Conservation (phyloP, 2,888 invertebrate species). For the Xestobium rufovillosum region DNA sequence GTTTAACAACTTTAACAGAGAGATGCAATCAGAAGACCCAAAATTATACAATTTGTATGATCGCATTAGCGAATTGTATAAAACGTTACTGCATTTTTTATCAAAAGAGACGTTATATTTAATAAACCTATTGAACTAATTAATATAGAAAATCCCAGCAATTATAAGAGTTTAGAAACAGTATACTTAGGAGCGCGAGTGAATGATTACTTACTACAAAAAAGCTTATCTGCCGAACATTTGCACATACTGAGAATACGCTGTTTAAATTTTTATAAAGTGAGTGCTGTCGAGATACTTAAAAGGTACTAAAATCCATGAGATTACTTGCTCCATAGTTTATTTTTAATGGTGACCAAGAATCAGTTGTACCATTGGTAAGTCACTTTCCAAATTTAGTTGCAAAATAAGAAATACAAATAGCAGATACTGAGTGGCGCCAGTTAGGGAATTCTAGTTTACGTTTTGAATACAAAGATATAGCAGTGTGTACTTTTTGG, state of each 20-base stretch:
- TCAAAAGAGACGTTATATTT: conserved; percentile 14
- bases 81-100: conserved; percentile 15
- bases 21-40: conserved; percentile 19
- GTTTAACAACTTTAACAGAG: conserved; percentile 18
- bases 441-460: conserved; percentile 10
- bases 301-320: conserved; percentile 12
- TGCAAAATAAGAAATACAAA: conserved; percentile 4
- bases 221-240: conserved; percentile 4
- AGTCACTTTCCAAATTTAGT: conserved; percentile 11
- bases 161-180: conserved; percentile 14
- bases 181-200: conserved; percentile 18
- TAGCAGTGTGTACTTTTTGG: too few relatives aligned
- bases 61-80: conserved; percentile 11
- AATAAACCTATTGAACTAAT: conserved; percentile 14
- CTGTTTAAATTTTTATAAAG: conserved; percentile 16
- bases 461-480: too few relatives aligned
- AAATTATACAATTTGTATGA: conserved; percentile 20
- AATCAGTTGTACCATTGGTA: conserved; percentile 12
- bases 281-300: conserved; percentile 11
- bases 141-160: conserved; percentile 15
- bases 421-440: conserved; percentile 12
- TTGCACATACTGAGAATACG: conserved; percentile 3
- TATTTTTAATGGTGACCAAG: conserved; percentile 9
- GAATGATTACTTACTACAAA: conserved; percentile 2
- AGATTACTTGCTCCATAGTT: conserved; percentile 11